Conservation (phyloP, 2,888 invertebrate species). For the Coenonympha glycerion region DNA sequence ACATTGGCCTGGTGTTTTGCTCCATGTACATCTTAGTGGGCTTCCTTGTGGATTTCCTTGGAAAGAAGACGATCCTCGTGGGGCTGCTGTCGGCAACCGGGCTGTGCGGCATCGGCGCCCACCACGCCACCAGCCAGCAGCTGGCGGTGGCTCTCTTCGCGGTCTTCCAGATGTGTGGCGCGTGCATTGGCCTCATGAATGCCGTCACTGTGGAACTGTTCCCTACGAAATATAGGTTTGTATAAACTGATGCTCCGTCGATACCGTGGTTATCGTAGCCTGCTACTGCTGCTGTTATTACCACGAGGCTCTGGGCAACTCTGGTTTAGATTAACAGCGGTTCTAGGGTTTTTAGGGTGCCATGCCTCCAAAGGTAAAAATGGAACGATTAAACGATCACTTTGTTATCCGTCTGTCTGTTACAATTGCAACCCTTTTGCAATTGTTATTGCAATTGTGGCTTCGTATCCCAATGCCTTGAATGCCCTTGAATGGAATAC, state of each 20-base stretch:
- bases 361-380: too few relatives aligned
- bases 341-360: too few relatives aligned
- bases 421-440: too few relatives aligned
- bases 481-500: too few relatives aligned
- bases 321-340: too few relatives aligned
- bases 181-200: slow-evolving; percentile 75
- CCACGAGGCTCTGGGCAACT: too few relatives aligned
- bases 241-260: not conserved
- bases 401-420: too few relatives aligned
- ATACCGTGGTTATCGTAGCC: too few relatives aligned
- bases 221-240: slow-evolving; percentile 72
- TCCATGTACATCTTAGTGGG: slow-evolving; percentile 79
- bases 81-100: slow-evolving; percentile 70
- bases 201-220: slow-evolving; percentile 77
- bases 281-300: too few relatives aligned
- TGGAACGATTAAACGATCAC: too few relatives aligned
- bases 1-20: slow-evolving; percentile 80
- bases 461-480: too few relatives aligned
- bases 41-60: slow-evolving; percentile 70
- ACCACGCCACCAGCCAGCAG: slow-evolving; percentile 75
- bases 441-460: too few relatives aligned
- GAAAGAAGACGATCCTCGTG: slow-evolving; percentile 76
- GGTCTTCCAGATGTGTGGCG: slow-evolving; percentile 72
- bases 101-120: slow-evolving; percentile 74
- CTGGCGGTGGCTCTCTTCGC: slow-evolving; percentile 77